These are phyloP conservation scores for Cavia porcellus DNA, from an alignment of 2,113 vertebrate genomes.

Conservation along the genomic window DNA sequence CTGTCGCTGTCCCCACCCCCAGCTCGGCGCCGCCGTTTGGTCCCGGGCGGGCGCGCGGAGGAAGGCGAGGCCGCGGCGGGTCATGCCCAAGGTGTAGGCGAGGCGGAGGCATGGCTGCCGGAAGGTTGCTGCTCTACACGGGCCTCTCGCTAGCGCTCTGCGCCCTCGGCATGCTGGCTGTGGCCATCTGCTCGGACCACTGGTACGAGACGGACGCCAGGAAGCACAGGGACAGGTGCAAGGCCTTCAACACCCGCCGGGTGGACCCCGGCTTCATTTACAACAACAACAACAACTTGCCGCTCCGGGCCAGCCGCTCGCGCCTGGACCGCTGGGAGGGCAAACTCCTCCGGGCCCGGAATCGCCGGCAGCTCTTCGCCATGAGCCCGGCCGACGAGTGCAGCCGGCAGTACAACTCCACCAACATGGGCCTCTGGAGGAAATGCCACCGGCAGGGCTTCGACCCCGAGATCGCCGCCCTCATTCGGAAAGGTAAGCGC, in stretches of 20 bases:
- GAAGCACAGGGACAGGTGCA: constrained; percentile 97
- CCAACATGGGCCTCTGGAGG: constrained; percentile 99
- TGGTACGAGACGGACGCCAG: constrained; percentile 99
- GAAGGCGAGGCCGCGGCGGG: constrained; percentile 82
- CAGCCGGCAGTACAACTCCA: constrained; percentile 98
- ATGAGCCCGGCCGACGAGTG: constrained; percentile 98
- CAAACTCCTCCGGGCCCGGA: constrained; percentile 94
- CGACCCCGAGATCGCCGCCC: constrained; percentile 95
- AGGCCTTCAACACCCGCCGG: constrained; percentile 96
- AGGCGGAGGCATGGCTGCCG: constrained; percentile 96
- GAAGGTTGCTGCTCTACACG: constrained; percentile 98
- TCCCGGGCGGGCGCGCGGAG: constrained; percentile 71
- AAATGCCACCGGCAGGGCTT: constrained; percentile 97
- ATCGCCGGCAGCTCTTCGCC: constrained; percentile 97
- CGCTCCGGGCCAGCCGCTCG: constrained; percentile 94
- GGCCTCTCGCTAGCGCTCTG: constrained; percentile 98
- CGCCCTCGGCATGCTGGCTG: constrained; percentile 98
- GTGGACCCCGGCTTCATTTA: constrained; percentile 99
- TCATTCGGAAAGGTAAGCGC: constrained; percentile 96
- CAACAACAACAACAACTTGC: constrained; percentile 99
- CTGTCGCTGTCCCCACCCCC: constrained; percentile 13
- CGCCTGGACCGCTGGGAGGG: constrained; percentile 95
- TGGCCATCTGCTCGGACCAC: constrained; percentile 99
- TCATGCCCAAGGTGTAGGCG: constrained; percentile 91
- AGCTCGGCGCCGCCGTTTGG: constrained; percentile 78